Evolutionary conservation across 2,797 vertebrate genomes (phyloP), one percentile per base, ranked within the genome.

Genomic region (Gymnopithys bicolor): DNA sequence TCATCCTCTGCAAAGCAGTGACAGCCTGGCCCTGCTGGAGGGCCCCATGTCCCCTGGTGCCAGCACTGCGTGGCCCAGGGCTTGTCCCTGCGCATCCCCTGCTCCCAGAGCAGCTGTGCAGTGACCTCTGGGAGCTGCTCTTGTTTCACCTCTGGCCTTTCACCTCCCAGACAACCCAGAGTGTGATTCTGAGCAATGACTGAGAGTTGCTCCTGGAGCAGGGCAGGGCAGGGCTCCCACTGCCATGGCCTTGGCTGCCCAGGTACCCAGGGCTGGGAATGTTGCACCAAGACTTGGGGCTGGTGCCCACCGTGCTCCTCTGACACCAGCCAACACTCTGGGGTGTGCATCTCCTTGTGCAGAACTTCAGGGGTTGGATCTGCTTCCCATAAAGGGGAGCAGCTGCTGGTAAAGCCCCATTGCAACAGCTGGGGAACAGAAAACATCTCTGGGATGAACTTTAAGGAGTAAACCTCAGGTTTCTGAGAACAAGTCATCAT

Each of bases 121-220:
- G 45, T 8, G 11, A 19, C 28, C 51, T 27, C 9, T 32, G 14
- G 30, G 24, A 76, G 21, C 68, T 55, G 46, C 55, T 76, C 22
- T 21, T 32, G 2, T 68, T 63, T 82, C 35, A 12, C 22, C 27
- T 59, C 30, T 16, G 37, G 3, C 33, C 14, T 83, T 83, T n/a
- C 1, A 1, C 8, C 24, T 76, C 35, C 60, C 55, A 11, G 10
- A 7, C 5, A 4, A 1, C 0, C 2, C 68, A n/a, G 67, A 3
- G 62, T 4, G 37, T 0, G 1, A 8, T 24, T 30, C 37, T 53
- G 43, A 71, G 9, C 3, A 1, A 19, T 17, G 37, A 5, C 28
- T 43, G 41, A 66, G 52, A 13, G 35, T 71, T 49, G 52, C 8
- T 77, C 5, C 67, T 74, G 2, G 3, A 59, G 46, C 52, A 10